Evolutionary conservation across 2,888 invertebrate genomes (phyloP), one percentile per base, ranked within the genome.

Genomic region (Dasypogon diadema): DNA sequence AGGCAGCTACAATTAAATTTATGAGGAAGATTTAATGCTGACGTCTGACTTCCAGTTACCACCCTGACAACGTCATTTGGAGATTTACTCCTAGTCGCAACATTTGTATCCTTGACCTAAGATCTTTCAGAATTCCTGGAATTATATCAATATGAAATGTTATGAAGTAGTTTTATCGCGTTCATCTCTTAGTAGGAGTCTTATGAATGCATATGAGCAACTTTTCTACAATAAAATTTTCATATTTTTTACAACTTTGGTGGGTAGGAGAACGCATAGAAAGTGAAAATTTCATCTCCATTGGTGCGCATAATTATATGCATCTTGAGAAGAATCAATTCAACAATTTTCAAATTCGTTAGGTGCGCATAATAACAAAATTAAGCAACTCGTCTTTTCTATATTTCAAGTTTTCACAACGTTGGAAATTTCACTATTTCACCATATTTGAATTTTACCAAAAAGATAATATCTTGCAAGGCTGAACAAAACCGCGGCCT

Each of bases 281-380:
- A n/a, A n/a, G 30, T 30, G 30, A 30, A 30, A 30, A 8, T 30
- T 30, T 30, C 30, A 30, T 30, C 30, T 30, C 30, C 8, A 30
- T 30, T 30, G 3, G 8, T n/a, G n/a, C n/a, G n/a, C n/a, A n/a
- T n/a, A n/a, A n/a, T n/a, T n/a, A n/a, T 30, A 30, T 5, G 30
- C 34, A 34, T 42, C 60, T 37, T 37, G n/a, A 26, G 22, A 60
- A 12, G 16, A 60, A 18, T 60, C 60, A 60, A 60, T 60, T 60
- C 37, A 37, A 60, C 37, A 60, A 60, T 60, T 60, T 60, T 14
- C 12, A 14, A 26, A 60, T 37, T 60, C 60, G 42, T 37, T 37
- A 60, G 60, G 60, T 60, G 60, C 18, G 37, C 60, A 60, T 37
- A 60, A 60, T 60, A n/a, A n/a, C n/a, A 60, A 37, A 60, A 60